Base-by-base conservation (phyloP, 2,888 invertebrate species). In the Pyrgus malvae region DNA sequence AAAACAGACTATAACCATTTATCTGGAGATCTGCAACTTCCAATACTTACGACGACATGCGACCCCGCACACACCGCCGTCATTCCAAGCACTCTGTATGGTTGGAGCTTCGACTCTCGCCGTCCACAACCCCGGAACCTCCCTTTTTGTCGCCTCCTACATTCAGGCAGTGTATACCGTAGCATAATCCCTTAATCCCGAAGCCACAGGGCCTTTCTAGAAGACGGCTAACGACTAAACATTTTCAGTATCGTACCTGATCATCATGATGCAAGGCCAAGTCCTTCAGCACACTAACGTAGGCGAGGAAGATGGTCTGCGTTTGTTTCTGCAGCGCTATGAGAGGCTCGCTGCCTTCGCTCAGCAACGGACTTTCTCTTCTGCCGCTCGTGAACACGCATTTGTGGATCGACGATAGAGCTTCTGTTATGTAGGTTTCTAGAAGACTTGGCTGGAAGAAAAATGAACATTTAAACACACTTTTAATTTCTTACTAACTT, bases 231-330 rank as follows among this genome's bases (percentile, higher is more conserved):
- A 31, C 2, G 31, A 5, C 31, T n/a, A 3, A 27, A 27, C n/a
- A 8, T 27, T 9, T 27, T 3, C 9, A n/a, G n/a, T 17, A 8
- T 8, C 7, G 19, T 62, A 84, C 93, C 80, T 92, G 92, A 57
- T 95, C 94, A 59, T 93, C 93, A 27, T 93, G 92, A 61, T 92
- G 91, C 60, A 93, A 92, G 0, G 96, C 95, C 49, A 97, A 82
- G 59, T 93, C 92, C 60, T 95, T 93, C 60, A 98, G 86, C 55
- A 95, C 95, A 55, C 92, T 88, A 49, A 93, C 92, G 65, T 92
- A 94, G 0, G 92, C 91, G 2, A 91, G 81, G 33, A 96, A 82
- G 53, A 94, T 91, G 58, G 92, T 92, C 66, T 94, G 94, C 45
- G 92, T 74, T 78, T 78, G 72, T 59, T 78, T 66, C 73, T 90